Percentiles rank a stretch among this genome's conserved stretches.
These are phyloP conservation scores for Geococcyx californianus DNA, from an alignment of 2,113 vertebrate species.

Conservation along the genomic window DNA sequence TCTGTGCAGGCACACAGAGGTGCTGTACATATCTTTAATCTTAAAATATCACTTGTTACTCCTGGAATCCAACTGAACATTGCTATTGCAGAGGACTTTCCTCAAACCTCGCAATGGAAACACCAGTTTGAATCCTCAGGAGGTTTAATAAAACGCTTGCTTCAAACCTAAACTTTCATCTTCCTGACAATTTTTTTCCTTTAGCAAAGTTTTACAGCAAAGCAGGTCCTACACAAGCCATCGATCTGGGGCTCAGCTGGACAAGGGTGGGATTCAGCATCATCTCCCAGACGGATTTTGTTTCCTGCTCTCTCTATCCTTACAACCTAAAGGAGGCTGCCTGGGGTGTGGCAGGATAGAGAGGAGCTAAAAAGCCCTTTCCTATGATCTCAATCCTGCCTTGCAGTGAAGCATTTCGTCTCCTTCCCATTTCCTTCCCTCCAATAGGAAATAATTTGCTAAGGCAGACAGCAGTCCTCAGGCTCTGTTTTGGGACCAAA, in stretches of 20 bases:
- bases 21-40: not conserved
- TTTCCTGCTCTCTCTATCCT: not conserved
- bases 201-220: not conserved
- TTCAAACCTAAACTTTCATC: not conserved
- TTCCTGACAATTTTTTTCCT: not conserved
- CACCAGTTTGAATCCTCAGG: not conserved
- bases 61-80: not conserved
- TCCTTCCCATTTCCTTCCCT: not conserved
- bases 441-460: not conserved
- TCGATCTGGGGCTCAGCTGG: not conserved
- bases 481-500: not conserved
- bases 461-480: fast-evolving
- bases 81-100: not conserved
- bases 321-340: not conserved
- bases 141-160: not conserved
- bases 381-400: not conserved
- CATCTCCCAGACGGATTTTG: not conserved
- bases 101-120: not conserved
- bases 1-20: not conserved
- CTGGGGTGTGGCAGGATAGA: not conserved
- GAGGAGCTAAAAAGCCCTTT: not conserved
- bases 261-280: not conserved
- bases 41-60: not conserved
- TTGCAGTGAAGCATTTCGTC: not conserved
- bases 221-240: not conserved